Evolutionary conservation across 2,888 invertebrate genomes (phyloP).

Genomic region (Polylopha cassiicola): DNA sequence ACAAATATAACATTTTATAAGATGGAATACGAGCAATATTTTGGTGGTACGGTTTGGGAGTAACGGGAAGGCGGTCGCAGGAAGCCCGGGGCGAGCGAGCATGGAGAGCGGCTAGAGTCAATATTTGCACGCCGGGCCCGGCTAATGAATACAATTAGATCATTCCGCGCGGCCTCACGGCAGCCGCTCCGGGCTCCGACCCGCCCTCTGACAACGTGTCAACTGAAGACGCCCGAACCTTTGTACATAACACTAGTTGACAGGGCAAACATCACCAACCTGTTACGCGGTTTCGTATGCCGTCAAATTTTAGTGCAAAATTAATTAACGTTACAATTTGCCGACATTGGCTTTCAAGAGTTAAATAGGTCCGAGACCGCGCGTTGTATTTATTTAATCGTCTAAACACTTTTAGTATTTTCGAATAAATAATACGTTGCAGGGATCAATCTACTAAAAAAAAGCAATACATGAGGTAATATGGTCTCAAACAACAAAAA

Average conservation of each 20-base stretch:
- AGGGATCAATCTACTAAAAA: no score
- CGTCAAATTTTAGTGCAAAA: conserved; percentile 27
- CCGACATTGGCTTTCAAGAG: conserved; percentile 1
- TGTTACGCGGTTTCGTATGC: conserved; percentile 28
- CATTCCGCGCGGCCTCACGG: conserved; percentile 76
- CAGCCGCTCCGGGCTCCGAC: conserved; percentile 66
- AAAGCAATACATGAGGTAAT: no score
- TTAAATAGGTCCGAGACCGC: background rate
- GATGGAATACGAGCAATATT: no score
- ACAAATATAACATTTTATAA: no score
- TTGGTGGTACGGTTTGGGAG: no score
- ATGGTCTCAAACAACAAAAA: no score
- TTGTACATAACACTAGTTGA: conserved; percentile 46
- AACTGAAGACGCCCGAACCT: conserved; percentile 54
- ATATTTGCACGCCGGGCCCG: conserved; percentile 71
- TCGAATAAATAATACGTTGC: no score
- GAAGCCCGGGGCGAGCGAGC: conserved; percentile 40
- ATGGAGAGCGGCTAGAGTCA: conserved; percentile 54
- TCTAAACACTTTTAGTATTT: no score
- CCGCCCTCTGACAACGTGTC: conserved; percentile 59
- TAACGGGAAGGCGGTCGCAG: no score
- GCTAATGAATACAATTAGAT: conserved; percentile 78
- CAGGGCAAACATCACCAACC: conserved; percentile 43
- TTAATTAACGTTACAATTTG: conserved; percentile 27
- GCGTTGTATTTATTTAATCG: no score